Base-by-base conservation (phyloP, 1,140 invertebrate species). In the Oreohelix idahoensis region DNA sequence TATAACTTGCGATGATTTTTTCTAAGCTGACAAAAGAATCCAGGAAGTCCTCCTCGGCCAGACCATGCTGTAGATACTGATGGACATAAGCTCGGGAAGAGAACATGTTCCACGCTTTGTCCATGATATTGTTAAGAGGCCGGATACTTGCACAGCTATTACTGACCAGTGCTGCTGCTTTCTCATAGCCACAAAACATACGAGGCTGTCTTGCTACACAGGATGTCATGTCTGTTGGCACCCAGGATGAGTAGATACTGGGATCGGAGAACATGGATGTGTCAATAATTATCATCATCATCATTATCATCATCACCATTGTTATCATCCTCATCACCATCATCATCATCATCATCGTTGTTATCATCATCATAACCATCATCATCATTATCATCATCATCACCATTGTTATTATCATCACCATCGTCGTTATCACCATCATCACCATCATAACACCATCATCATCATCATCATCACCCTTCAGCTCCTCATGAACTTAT, bases 41-140 rank as follows among this genome's bases (percentile, higher is more conserved):
- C 10, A 93, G 63, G 86, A 93, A 93, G 75, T 92, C 91, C 69
- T 92, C 92, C 42, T 91, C 90, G 8, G 83, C 85, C 32, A 92
- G 76, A 35, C 91, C 92, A 86, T 92, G 90, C 81, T 88, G 87
- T 1, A 87, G 73, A 87, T 93, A 93, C 81, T 93, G 92, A 84
- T 93, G 92, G 35, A 92, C 89, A 79, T 92, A 93, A 4, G 92
- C 92, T 51, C 91, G 81, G 0, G 91, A 89, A 0, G 89, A 87
- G 84, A 93, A 93, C 92, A 93, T 92, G 36, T 88, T 88, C 92
- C 92, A 93, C 8, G 92, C 92, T 83, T 91, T 92, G 1, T 88
- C 88, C 26, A 92, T 80, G 51, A 92, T 87, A 17, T 84, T 79
- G 58, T 92, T 87, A 75, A 93, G 79, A 1, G 89, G 84, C 1